phyloP scores from a whole-genome alignment of 1,140 invertebrate genomes.

The Globodera rostochiensis region DNA sequence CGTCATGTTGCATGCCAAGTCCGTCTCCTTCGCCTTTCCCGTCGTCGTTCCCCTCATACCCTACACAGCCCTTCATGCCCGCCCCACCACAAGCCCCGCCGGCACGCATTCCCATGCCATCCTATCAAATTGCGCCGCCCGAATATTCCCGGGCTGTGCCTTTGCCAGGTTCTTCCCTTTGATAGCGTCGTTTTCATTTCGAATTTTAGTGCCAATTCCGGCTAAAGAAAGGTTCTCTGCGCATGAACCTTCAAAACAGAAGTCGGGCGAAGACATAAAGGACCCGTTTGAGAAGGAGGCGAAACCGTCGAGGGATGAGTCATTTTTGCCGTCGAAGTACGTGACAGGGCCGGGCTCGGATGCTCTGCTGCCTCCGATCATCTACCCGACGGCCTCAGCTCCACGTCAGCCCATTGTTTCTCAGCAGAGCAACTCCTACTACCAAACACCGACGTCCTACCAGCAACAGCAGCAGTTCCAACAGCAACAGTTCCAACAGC shows the following conservation, averaged over 20 bases:
- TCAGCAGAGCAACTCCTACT: neutral
- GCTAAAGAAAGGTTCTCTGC: slow-evolving; percentile 17
- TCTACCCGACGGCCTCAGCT: slow-evolving; percentile 7
- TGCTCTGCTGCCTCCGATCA: slow-evolving; percentile 7
- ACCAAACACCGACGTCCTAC: neutral
- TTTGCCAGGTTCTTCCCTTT: slow-evolving; percentile 9
- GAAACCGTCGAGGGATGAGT: slow-evolving; percentile 5
- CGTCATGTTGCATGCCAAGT: neutral
- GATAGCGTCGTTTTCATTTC: neutral
- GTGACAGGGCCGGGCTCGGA: neutral
- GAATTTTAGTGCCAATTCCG: neutral
- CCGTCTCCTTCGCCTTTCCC: slow-evolving; percentile 11
- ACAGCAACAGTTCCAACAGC: neutral
- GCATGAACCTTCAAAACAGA: neutral
- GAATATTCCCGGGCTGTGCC: slow-evolving; percentile 1
- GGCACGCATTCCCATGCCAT: neutral
- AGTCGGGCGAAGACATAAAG: neutral
- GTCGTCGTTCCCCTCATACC: neutral
- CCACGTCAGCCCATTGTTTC: neutral
- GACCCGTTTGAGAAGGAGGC: slow-evolving; percentile 23
- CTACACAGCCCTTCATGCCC: neutral
- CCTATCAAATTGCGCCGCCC: neutral
- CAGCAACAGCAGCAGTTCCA: neutral
- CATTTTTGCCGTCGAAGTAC: neutral
- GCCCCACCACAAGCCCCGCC: neutral